Percentiles rank a stretch among this genome's conserved stretches.
phyloP scores from a whole-genome alignment of 2,888 invertebrate species.

The Philaethria dido region DNA sequence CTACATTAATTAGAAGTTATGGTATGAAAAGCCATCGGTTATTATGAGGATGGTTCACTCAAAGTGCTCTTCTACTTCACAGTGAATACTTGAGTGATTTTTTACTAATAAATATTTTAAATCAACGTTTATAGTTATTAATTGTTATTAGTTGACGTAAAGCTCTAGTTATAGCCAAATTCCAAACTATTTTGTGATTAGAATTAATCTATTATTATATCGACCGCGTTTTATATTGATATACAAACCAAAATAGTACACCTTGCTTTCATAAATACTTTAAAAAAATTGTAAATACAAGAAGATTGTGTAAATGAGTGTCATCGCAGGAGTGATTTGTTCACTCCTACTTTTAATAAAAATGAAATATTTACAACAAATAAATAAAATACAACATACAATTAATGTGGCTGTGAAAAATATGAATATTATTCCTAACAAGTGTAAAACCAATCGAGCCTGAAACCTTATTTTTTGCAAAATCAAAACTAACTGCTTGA shows the following conservation, averaged over 20 bases:
- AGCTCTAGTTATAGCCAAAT: conserved; percentile 14
- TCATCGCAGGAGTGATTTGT: neutral
- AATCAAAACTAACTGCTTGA: conserved; percentile 1
- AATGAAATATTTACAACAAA: neutral
- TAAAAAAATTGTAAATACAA: neutral
- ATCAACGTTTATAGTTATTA: conserved; percentile 16
- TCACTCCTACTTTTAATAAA: neutral
- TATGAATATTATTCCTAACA: neutral
- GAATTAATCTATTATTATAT: neutral
- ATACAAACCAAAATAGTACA: neutral
- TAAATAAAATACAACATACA: neutral
- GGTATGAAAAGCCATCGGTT: conserved; percentile 38
- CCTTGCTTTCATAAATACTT: neutral
- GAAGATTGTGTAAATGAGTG: neutral
- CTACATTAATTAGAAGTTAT: conserved; percentile 49
- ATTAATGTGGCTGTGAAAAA: neutral
- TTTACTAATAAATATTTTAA: conserved; percentile 2
- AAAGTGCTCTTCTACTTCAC: conserved; percentile 36
- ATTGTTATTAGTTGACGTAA: conserved; percentile 40
- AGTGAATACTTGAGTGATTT: conserved; percentile 11
- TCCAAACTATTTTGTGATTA: conserved; percentile 19
- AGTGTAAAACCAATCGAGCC: neutral
- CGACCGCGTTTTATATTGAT: no score
- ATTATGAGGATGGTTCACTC: conserved; percentile 35
- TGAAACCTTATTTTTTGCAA: neutral